Percentiles rank a stretch among this genome's conserved stretches.
Conservation (phyloP, 2,797 vertebrate genomes). For the Crocidura indochinensis region DNA sequence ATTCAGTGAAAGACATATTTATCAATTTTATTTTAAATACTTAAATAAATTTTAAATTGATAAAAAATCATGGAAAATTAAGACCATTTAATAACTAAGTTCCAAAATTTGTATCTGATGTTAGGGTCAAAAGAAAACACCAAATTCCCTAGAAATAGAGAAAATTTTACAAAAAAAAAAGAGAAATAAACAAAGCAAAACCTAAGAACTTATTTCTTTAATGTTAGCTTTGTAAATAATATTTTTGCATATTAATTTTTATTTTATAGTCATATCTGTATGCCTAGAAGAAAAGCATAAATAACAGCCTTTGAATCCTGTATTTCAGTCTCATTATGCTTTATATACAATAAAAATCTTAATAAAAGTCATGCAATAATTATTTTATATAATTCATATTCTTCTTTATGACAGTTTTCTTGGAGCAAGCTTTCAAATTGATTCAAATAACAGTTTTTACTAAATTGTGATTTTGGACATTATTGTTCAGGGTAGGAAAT, state of each 20-base stretch:
- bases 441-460: constrained; percentile 67
- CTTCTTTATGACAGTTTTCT: constrained; percentile 10
- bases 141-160: constrained; percentile 28
- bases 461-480: constrained; percentile 56
- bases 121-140: constrained; percentile 63
- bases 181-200: constrained; percentile 25
- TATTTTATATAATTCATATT: constrained; percentile 20
- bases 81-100: constrained; percentile 60
- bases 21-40: constrained; percentile 67
- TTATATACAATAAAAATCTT: constrained; percentile 51
- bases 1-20: constrained; percentile 18
- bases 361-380: constrained; percentile 2
- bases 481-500: neutral
- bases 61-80: constrained; percentile 68
- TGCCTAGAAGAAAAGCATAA: constrained; percentile 59
- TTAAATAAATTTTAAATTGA: constrained; percentile 51
- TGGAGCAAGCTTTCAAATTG: neutral
- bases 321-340: constrained; percentile 57
- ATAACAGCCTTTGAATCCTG: constrained; percentile 66
- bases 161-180: constrained; percentile 2
- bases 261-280: constrained; percentile 57
- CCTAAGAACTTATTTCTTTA: constrained; percentile 41
- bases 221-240: constrained; percentile 57
- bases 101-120: constrained; percentile 66
- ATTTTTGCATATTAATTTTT: constrained; percentile 64